Conservation (phyloP, 2,888 invertebrate species). For the Agrochola lychnidis region DNA sequence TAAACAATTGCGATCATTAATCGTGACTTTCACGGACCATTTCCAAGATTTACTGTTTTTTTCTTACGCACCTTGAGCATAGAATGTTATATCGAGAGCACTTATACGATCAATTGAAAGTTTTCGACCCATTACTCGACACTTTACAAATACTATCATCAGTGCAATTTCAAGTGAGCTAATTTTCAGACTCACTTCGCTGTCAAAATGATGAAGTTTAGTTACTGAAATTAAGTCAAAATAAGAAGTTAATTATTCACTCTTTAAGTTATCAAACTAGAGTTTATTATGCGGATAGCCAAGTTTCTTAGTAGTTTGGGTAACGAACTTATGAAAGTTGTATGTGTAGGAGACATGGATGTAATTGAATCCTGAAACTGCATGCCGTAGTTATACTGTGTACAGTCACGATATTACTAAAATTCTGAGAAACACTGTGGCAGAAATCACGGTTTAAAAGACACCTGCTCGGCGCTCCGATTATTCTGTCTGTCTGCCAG, state of each 20-base stretch:
- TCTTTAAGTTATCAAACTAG: conserved; percentile 47
- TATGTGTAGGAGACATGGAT: conserved; percentile 4
- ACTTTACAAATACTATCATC: conserved; percentile 24
- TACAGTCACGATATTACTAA: background rate
- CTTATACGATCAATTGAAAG: conserved; percentile 3
- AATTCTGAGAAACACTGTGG: background rate
- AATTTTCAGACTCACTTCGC: conserved; percentile 13
- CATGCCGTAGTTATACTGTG: background rate
- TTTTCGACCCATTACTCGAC: conserved; percentile 9
- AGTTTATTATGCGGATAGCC: conserved; percentile 11
- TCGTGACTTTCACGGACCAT: conserved; percentile 54
- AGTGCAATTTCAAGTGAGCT: conserved; percentile 20
- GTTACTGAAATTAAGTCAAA: conserved; percentile 29
- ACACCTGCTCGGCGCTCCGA: background rate
- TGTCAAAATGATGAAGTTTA: conserved; percentile 32
- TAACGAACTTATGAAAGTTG: conserved; percentile 40
- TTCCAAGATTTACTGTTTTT: conserved; percentile 50
- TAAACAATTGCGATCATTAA: conserved; percentile 51
- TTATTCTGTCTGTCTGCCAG: background rate
- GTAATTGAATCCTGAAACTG: conserved; percentile 12
- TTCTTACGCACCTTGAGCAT: conserved; percentile 27
- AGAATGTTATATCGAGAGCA: conserved; percentile 29
- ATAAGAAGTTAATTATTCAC: conserved; percentile 49
- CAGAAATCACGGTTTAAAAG: background rate
- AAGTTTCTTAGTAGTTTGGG: conserved; percentile 38